Base-by-base conservation (phyloP, 2,113 vertebrate genomes). In the Tretioscincus oriximinensis region DNA sequence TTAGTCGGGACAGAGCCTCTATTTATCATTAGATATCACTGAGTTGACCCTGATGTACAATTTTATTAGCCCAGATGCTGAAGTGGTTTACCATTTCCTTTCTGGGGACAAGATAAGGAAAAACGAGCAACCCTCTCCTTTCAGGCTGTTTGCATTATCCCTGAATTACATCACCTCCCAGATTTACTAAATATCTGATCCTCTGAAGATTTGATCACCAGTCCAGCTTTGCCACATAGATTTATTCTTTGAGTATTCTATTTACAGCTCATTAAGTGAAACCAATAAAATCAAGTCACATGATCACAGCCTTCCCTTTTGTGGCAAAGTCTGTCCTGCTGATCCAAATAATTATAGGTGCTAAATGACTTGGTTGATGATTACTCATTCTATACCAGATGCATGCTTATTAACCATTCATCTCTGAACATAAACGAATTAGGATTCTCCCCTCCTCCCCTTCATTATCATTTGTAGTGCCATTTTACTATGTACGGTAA, bases 401-500 rank as follows among this genome's bases (percentile, higher is more conserved):
- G 11, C 9, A 26, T 74, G 1, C 66, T 90, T 87, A 58, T 35
- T 64, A 35, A 84, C 35, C 79, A 0, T 73, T 86, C 28, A 0
- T 85, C 76, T 83, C 64, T 11, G 18, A 84, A 5, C 80, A 49
- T 71, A 90, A 85, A 74, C 83, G 26, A 91, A 86, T 84, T 71
- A 82, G 65, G 31, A 87, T 74, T 85, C 54, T 18, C 54, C 14
- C 51, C 35, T 5, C 35, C 35, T 41, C 54, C 54, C 54, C 81
- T 69, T 90, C 86, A 61, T 61, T 80, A 14, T 80, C 90, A 90
- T 88, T 92, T 92, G 75, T 84, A 14, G 63, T 83, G 68, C 81
- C 76, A 78, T 66, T 88, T 90, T 90, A 86, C 83, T 80, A 73
- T 47, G 63, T 86, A 72, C 26, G 83, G 49, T 87, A 87, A 89